These are phyloP conservation scores for Stigmatopora nigra DNA, from an alignment of 2,113 vertebrate species.

Conservation along the genomic window DNA sequence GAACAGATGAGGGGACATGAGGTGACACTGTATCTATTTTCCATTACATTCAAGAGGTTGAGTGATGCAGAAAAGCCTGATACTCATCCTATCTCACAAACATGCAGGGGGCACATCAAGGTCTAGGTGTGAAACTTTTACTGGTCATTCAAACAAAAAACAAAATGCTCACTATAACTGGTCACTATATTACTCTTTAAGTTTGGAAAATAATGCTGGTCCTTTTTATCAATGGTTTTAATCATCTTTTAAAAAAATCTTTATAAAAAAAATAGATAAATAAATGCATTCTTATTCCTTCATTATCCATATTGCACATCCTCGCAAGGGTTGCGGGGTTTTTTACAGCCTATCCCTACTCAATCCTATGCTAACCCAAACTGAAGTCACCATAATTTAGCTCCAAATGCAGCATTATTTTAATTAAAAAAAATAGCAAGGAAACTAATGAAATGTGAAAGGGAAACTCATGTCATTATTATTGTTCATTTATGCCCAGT, in stretches of 20 bases:
- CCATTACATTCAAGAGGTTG: constrained; percentile 51
- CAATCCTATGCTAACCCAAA: no score
- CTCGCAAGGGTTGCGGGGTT: no score
- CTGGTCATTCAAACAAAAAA: background rate
- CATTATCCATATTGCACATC: no score
- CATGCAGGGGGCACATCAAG: constrained; percentile 33
- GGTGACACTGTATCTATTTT: constrained; percentile 45
- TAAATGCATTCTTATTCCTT: no score
- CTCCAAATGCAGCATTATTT: background rate
- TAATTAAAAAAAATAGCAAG: background rate
- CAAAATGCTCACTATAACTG: background rate
- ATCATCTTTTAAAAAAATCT: no score
- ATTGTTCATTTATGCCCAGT: background rate
- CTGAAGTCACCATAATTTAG: no score
- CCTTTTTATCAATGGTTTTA: no score
- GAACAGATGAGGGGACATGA: constrained; percentile 51
- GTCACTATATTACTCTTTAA: background rate
- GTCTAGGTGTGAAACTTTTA: constrained; percentile 8
- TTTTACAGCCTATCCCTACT: no score
- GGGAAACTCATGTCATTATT: background rate
- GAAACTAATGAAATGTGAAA: background rate
- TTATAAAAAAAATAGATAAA: no score
- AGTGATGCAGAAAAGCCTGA: constrained; percentile 13
- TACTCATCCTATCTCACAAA: constrained; percentile 44
- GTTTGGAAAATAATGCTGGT: background rate